Evolutionary conservation across 2,888 invertebrate species (phyloP), one percentile per base, ranked within the genome.

Genomic region (Argynnis bischoffii): DNA sequence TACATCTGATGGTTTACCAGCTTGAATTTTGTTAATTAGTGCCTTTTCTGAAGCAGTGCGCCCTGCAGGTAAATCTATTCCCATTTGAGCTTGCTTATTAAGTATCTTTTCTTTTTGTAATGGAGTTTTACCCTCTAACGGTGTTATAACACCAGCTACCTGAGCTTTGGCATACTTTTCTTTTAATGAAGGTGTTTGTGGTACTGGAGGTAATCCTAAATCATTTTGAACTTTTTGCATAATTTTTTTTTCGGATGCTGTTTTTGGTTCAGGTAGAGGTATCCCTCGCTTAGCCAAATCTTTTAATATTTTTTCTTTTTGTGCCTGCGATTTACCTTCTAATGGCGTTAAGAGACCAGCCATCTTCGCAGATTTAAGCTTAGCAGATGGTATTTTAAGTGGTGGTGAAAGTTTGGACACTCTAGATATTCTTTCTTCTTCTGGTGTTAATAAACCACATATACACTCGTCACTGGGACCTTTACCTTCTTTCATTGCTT

Each of bases 381-480:
- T 67, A 46, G 26, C 16, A 41, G 70, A 69, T 53, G 71, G 69
- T 5, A 59, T 63, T 71, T 51, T 71, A n/a, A 74, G 63, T 60
- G 57, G 18, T 1, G 47, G 11, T 15, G 47, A 26, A 48, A 48
- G 3, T 48, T 59, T 41, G 11, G 35, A 41, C 8, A 65, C 61
- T 66, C 59, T 67, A 21, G 57, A 21, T 26, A 50, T 1, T 59
- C 69, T 72, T 73, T 77, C 72, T 8, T 73, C 74, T 21, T 74
- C 73, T 21, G 78, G 77, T n/a, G 78, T 75, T 13, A 80, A 66
- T 31, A 78, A 67, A 15, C 73, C 72, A 69, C 79, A 80, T 57
- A 82, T 81, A 65, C 82, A 82, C 76, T 82, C 79, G 57, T 81
- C 81, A 54, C 75, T 77, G 11, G 81, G 80, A 0, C 81, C 81